phyloP scores from a whole-genome alignment of 2,888 invertebrate genomes.

The Torymus texanus region DNA sequence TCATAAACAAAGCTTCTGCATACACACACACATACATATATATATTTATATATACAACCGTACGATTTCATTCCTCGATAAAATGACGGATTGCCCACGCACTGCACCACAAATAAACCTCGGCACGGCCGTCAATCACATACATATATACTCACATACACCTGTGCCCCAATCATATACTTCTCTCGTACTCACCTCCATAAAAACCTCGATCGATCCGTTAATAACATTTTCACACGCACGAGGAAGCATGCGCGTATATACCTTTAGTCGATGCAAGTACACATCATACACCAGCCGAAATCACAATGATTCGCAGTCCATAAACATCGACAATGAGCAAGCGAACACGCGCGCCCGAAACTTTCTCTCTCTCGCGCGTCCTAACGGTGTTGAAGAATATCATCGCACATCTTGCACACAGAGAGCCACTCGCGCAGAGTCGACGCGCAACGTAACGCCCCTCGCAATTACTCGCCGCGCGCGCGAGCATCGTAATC shows the following conservation, averaged over 20 bases:
- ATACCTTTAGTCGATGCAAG: background rate
- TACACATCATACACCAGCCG: background rate
- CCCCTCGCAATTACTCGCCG: conserved; percentile 48
- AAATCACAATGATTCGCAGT: conserved; percentile 57
- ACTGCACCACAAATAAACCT: too few species aligned
- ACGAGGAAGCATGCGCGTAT: background rate
- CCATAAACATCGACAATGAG: conserved; percentile 50
- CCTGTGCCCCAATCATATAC: too few species aligned
- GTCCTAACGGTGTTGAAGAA: conserved; percentile 34
- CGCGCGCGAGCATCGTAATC: conserved; percentile 53
- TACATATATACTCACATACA: too few species aligned
- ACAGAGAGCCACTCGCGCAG: background rate
- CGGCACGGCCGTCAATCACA: too few species aligned
- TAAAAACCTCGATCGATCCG: conserved; percentile 13
- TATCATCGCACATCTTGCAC: conserved; percentile 50
- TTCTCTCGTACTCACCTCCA: too few species aligned
- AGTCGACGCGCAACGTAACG: conserved; percentile 34
- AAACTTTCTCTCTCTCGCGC: conserved; percentile 45
- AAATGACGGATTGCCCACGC: too few species aligned
- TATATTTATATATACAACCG: too few species aligned
- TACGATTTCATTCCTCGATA: too few species aligned
- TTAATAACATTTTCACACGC: conserved; percentile 30
- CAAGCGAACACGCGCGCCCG: background rate
- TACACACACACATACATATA: too few species aligned
- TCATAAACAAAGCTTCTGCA: conserved; percentile 4